A percentile compares a stretch with the other conserved stretches of the same genome.
These are phyloP conservation scores for Thunnus maccoyii DNA, from an alignment of 2,113 vertebrate species.

Conservation along the genomic window DNA sequence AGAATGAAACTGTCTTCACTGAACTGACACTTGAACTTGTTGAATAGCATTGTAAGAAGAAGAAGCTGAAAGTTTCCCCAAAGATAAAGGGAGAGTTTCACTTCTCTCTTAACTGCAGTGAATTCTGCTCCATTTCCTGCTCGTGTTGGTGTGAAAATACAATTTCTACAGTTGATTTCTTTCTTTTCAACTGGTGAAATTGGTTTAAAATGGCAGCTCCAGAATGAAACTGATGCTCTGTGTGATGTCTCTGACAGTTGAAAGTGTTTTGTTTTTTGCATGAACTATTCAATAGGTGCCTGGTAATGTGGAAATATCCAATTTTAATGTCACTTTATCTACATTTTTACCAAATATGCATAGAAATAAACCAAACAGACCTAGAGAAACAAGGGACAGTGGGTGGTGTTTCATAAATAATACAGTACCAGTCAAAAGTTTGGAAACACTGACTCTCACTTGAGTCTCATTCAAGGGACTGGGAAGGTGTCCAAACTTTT, in stretches of 20 bases:
- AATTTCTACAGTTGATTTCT: no score
- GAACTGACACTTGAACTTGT: no score
- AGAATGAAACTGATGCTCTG: not conserved
- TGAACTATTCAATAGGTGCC: not conserved
- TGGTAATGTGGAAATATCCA: no score
- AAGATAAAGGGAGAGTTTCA: not conserved
- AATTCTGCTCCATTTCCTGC: conserved; percentile 19
- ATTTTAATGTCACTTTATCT: not conserved
- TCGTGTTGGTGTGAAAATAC: not conserved
- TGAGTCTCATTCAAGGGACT: no score
- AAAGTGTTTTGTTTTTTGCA: not conserved
- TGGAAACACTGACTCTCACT: no score
- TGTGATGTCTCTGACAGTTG: not conserved
- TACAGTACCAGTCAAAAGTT: not conserved
- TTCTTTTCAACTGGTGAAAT: no score
- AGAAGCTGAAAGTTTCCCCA: no score
- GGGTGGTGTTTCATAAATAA: conserved; percentile 12
- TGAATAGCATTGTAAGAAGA: no score
- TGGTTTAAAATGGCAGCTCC: no score
- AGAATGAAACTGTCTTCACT: no score
- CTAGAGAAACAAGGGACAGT: not conserved
- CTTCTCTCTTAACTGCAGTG: not conserved
- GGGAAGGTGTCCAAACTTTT: no score
- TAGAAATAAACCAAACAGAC: not conserved
- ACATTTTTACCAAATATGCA: not conserved